phyloP scores from a whole-genome alignment of 2,113 vertebrate species.

The Pituophis catenifer region DNA sequence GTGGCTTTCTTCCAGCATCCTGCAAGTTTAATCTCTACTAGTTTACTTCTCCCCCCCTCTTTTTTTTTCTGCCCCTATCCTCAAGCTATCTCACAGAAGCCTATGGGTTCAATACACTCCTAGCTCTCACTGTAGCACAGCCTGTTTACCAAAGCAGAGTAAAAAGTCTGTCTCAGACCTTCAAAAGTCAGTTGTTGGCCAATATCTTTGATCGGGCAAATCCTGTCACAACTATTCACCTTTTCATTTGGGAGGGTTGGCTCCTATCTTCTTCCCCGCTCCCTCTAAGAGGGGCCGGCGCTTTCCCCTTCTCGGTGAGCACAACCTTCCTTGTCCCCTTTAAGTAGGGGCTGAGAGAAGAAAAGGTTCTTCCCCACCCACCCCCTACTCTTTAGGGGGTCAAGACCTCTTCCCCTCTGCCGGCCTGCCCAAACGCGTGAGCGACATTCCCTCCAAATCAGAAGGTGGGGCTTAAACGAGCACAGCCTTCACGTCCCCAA shows the following conservation, averaged over 20 bases:
- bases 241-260: neutral
- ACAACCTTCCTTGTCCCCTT: neutral
- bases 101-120: neutral
- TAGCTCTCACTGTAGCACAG: neutral
- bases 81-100: neutral
- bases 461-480: neutral
- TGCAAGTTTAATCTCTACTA: neutral
- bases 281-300: neutral
- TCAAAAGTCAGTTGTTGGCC: neutral
- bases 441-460: neutral
- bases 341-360: neutral
- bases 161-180: neutral
- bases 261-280: neutral
- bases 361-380: neutral
- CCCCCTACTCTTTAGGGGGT: neutral
- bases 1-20: neutral
- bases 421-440: neutral
- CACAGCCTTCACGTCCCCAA: neutral
- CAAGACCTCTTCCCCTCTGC: conserved; percentile 14
- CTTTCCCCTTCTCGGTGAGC: neutral
- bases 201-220: neutral
- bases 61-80: neutral
- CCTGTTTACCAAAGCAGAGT: neutral
- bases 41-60: neutral
- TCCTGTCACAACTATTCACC: neutral